Evolutionary conservation across 1,140 invertebrate species (phyloP).

Genomic region (Pseudoatta argentina): DNA sequence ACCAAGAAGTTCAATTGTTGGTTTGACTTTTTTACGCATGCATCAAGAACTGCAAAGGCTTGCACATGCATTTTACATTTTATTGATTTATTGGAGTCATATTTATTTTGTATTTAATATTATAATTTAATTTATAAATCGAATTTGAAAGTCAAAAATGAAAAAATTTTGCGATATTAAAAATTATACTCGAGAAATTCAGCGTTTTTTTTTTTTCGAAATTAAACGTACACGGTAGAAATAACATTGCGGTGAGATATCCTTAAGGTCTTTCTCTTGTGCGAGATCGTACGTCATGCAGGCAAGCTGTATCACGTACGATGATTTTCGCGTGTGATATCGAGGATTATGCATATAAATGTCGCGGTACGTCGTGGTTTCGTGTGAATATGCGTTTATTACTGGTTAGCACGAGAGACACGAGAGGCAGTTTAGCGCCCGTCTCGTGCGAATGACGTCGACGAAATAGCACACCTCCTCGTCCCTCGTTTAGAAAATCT

Average conservation of each 20-base stretch:
- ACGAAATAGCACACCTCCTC: slow-evolving; percentile 3
- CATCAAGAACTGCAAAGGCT: too few relatives aligned
- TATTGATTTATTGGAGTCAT: too few relatives aligned
- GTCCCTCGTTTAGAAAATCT: background rate
- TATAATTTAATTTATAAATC: too few relatives aligned
- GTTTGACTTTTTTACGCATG: too few relatives aligned
- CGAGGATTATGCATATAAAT: slow-evolving; percentile 49
- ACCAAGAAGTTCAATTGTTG: too few relatives aligned
- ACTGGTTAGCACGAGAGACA: slow-evolving; percentile 44
- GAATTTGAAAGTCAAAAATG: too few relatives aligned
- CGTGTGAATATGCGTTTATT: slow-evolving; percentile 45
- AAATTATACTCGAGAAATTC: background rate
- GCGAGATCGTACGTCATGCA: background rate
- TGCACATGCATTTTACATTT: too few relatives aligned
- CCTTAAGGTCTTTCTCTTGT: background rate
- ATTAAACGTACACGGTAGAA: background rate
- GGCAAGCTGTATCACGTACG: background rate
- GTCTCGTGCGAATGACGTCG: slow-evolving; percentile 47
- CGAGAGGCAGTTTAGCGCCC: slow-evolving; percentile 43
- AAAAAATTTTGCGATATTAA: background rate
- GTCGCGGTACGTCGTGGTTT: slow-evolving; percentile 17
- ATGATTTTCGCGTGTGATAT: slow-evolving; percentile 39
- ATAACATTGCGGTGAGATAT: background rate
- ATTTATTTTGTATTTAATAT: too few relatives aligned
- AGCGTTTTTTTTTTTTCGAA: background rate